A percentile compares a stretch with the other conserved stretches of the same genome.
These are phyloP conservation scores for Xenentodon cancila DNA, from an alignment of 2,797 vertebrate genomes.

Conservation along the genomic window DNA sequence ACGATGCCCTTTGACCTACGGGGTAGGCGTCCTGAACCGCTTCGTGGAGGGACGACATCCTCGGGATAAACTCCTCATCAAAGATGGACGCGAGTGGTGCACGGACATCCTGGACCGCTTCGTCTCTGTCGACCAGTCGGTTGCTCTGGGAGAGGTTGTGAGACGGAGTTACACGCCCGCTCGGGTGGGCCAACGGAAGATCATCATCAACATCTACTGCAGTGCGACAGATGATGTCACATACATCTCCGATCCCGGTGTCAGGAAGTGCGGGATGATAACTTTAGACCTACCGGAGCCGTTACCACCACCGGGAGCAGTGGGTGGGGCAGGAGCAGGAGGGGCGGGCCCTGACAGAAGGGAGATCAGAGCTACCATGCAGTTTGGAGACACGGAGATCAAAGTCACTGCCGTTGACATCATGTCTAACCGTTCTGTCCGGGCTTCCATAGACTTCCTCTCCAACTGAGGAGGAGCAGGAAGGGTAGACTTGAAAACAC, in stretches of 20 bases:
- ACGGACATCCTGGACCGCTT: slow-evolving; percentile 96
- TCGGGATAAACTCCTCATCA: slow-evolving; percentile 90
- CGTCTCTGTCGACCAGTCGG: slow-evolving; percentile 92
- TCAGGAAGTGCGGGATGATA: slow-evolving; percentile 92
- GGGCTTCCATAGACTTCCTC: slow-evolving; percentile 95
- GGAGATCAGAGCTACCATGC: slow-evolving; percentile 94
- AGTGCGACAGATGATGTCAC: slow-evolving; percentile 84
- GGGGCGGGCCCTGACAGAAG: slow-evolving; percentile 74
- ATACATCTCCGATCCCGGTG: slow-evolving; percentile 92
- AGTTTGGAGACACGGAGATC: slow-evolving; percentile 97
- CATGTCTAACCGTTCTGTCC: slow-evolving; percentile 86
- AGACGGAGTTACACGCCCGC: slow-evolving; percentile 94
- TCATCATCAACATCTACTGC: slow-evolving; percentile 98
- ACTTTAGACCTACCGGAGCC: slow-evolving; percentile 88
- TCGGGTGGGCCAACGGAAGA: slow-evolving; percentile 88
- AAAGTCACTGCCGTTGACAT: slow-evolving; percentile 92
- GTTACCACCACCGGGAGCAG: slow-evolving; percentile 37
- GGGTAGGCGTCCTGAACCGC: slow-evolving; percentile 93
- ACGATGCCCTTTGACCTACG: slow-evolving; percentile 92
- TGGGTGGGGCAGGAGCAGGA: slow-evolving; percentile 46
- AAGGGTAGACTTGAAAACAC: slow-evolving; percentile 39
- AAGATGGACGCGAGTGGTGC: slow-evolving; percentile 95
- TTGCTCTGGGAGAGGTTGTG: slow-evolving; percentile 93
- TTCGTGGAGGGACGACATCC: slow-evolving; percentile 93
- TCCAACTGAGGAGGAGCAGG: slow-evolving; percentile 84